Evolutionary conservation across 2,797 vertebrate genomes (phyloP).

Genomic region (Schizothorax lantsangensis): DNA sequence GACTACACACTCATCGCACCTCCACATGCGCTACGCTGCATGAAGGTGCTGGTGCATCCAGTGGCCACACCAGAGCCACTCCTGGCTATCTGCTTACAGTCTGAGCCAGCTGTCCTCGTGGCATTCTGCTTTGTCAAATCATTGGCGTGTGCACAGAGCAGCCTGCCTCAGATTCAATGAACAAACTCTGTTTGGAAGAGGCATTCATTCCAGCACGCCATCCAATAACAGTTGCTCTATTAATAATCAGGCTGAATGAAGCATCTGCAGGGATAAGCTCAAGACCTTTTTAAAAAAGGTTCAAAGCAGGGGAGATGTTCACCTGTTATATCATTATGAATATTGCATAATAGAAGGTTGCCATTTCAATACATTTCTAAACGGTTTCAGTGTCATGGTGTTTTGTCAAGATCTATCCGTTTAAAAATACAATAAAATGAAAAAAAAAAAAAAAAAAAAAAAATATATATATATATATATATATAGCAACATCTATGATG

Average conservation of each 20-base stretch:
- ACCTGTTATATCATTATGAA: background rate
- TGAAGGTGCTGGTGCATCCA: constrained; percentile 43
- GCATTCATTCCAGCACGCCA: background rate
- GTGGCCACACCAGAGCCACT: constrained; percentile 49
- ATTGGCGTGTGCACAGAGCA: background rate
- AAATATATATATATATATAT: too few species aligned
- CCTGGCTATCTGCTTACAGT: constrained; percentile 51
- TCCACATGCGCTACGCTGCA: constrained; percentile 4
- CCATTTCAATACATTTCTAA: background rate
- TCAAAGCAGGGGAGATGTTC: background rate
- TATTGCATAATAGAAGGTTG: background rate
- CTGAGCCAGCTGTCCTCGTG: constrained; percentile 40
- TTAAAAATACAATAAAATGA: background rate
- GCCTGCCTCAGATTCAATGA: background rate
- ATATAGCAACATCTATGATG: background rate
- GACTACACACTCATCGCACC: constrained; percentile 41
- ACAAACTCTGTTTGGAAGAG: constrained; percentile 14
- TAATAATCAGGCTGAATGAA: constrained; percentile 38
- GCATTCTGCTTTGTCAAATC: constrained; percentile 13
- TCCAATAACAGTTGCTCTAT: constrained; percentile 40
- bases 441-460: too few species aligned
- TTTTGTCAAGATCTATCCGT: background rate
- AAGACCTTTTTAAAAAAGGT: constrained; percentile 45
- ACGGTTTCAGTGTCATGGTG: background rate
- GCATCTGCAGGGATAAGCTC: constrained; percentile 7